Percentiles rank a stretch among this genome's conserved stretches.
phyloP scores from a whole-genome alignment of 2,113 vertebrate species.

The Lasiurus cinereus region DNA sequence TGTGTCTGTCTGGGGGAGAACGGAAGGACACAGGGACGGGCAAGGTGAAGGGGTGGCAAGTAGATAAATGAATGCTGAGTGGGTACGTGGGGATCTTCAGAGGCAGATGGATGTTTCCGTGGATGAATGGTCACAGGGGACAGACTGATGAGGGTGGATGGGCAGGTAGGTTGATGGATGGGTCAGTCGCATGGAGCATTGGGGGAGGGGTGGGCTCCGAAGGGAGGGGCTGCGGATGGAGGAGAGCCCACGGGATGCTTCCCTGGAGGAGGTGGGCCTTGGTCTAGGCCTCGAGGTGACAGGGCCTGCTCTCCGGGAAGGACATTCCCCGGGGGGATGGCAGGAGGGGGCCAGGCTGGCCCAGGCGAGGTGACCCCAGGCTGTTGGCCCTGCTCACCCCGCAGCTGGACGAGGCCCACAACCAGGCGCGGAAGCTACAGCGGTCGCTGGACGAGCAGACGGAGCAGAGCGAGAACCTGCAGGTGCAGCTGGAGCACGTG shows the following conservation, averaged over 20 bases:
- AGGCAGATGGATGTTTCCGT: not conserved
- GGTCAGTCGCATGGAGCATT: not conserved
- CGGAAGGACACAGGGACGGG: not conserved
- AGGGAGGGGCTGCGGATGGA: not conserved
- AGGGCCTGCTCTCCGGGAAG: not conserved
- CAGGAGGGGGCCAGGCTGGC: not conserved
- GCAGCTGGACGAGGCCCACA: constrained; percentile 92
- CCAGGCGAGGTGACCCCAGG: not conserved
- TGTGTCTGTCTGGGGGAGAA: not conserved
- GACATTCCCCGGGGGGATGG: not conserved
- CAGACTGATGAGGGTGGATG: not conserved
- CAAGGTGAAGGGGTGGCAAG: not conserved
- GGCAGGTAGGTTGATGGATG: not conserved
- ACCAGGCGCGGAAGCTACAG: constrained; percentile 94
- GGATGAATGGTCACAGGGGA: not conserved
- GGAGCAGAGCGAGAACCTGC: constrained; percentile 93
- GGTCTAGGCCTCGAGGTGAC: not conserved
- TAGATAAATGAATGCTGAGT: not conserved
- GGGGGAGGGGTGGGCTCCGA: not conserved
- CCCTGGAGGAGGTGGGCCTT: not conserved
- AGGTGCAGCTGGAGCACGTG: constrained; percentile 94
- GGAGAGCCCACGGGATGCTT: not conserved
- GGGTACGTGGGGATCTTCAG: not conserved
- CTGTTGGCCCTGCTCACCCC: not conserved
- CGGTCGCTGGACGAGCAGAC: constrained; percentile 95